Conservation (phyloP, 2,888 invertebrate genomes). For the Drosophila mercatorum region DNA sequence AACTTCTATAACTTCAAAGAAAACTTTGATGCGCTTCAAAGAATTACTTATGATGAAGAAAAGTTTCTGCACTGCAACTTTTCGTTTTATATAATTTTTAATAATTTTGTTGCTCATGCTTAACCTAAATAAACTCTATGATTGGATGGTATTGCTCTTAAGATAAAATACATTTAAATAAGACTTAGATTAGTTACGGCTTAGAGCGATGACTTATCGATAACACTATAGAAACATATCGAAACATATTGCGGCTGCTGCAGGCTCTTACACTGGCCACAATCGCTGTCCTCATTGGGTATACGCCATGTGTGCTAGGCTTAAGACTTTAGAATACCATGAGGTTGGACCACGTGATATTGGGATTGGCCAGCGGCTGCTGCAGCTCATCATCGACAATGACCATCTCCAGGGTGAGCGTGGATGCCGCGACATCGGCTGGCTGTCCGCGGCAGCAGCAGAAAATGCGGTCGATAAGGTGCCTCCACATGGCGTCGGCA, state of each 20-base stretch:
- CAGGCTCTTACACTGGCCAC: too few species aligned
- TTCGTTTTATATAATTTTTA: too few species aligned
- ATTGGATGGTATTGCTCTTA: too few species aligned
- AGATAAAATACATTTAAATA: too few species aligned
- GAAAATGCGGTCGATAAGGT: conserved; percentile 2
- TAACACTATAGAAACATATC: not conserved
- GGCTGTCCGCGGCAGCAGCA: conserved; percentile 6
- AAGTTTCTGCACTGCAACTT: too few species aligned
- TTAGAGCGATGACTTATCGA: not conserved
- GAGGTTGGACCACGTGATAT: conserved; percentile 22
- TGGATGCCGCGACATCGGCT: not conserved
- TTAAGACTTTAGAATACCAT: conserved; percentile 10
- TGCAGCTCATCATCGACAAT: conserved; percentile 30
- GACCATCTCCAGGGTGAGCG: conserved; percentile 31
- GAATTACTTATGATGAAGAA: too few species aligned
- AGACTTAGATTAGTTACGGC: too few species aligned
- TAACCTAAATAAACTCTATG: too few species aligned
- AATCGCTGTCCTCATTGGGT: not conserved
- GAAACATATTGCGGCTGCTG: not conserved
- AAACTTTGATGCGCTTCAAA: too few species aligned
- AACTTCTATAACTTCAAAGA: too few species aligned
- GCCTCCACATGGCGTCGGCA: conserved; percentile 29
- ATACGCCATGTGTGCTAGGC: not conserved
- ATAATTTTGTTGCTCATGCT: too few species aligned
- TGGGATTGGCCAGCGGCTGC: not conserved